Percentiles rank a stretch among this genome's conserved stretches.
phyloP scores from a whole-genome alignment of 2,797 vertebrate species.

The Borostomias antarcticus region DNA sequence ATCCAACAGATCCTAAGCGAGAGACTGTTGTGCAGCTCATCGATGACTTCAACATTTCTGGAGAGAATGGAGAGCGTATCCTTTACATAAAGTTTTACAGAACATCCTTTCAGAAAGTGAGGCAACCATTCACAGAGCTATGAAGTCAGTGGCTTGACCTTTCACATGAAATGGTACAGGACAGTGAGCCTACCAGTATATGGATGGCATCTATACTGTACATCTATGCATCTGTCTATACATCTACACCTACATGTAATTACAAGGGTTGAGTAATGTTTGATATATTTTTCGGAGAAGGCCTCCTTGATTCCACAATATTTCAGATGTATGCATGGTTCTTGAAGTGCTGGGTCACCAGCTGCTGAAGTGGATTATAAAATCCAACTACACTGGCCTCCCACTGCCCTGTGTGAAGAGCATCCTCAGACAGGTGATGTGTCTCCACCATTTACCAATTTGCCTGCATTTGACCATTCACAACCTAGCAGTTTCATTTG shows the following conservation, averaged over 20 bases:
- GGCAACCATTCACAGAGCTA: too few relatives aligned
- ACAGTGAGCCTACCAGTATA: too few relatives aligned
- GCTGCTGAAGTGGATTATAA: slow-evolving; percentile 73
- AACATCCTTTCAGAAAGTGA: too few relatives aligned
- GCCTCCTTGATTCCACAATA: slow-evolving; percentile 48
- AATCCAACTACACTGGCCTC: slow-evolving; percentile 76
- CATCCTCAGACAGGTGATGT: slow-evolving; percentile 71
- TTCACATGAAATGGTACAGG: too few relatives aligned
- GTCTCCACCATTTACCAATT: not conserved
- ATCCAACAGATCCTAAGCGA: slow-evolving; percentile 81
- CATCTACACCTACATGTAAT: too few relatives aligned
- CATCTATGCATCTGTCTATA: too few relatives aligned
- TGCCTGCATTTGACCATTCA: not conserved
- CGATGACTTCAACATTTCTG: slow-evolving; percentile 86
- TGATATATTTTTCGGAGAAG: not conserved
- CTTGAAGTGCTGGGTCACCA: slow-evolving; percentile 77
- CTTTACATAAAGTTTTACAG: too few relatives aligned
- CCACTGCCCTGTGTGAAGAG: slow-evolving; percentile 72
- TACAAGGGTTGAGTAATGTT: too few relatives aligned
- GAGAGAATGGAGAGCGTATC: slow-evolving; percentile 87
- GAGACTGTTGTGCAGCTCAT: slow-evolving; percentile 80
- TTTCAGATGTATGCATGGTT: slow-evolving; percentile 76
- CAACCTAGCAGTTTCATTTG: not conserved
- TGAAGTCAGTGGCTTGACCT: too few relatives aligned
- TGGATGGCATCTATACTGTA: too few relatives aligned